A percentile compares a stretch with the other conserved stretches of the same genome.
Conservation (phyloP, 2,797 vertebrate genomes). For the Leptodactylus fallax region DNA sequence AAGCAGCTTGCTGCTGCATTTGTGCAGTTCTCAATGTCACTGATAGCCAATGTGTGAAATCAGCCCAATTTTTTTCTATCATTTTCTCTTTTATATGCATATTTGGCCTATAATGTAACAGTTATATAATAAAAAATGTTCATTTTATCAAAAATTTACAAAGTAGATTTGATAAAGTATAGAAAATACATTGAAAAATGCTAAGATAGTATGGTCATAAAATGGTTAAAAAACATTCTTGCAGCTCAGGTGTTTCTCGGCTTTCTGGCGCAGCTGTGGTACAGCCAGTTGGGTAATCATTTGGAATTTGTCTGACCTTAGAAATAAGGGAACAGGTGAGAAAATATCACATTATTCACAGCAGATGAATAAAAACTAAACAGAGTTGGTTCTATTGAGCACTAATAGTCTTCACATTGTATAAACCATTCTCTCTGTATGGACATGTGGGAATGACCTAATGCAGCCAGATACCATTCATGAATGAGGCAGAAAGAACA, state of each 20-base stretch:
- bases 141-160: neutral
- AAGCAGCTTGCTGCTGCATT: too few species aligned
- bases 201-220: neutral
- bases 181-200: too few species aligned
- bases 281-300: conserved; percentile 5
- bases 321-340: conserved; percentile 51
- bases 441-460: neutral
- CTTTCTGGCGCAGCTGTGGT: conserved; percentile 39
- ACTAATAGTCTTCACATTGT: conserved; percentile 20
- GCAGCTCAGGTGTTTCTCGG: conserved; percentile 8
- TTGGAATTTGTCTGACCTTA: conserved; percentile 32
- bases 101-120: too few species aligned
- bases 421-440: neutral
- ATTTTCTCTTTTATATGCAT: too few species aligned
- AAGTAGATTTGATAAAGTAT: too few species aligned
- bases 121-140: too few species aligned
- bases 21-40: too few species aligned
- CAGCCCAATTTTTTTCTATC: too few species aligned
- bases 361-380: conserved; percentile 28
- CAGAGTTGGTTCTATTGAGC: conserved; percentile 10
- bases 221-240: neutral
- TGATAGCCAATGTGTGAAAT: too few species aligned
- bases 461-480: neutral
- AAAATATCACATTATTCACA: conserved; percentile 50
- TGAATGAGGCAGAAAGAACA: neutral